phyloP scores from a whole-genome alignment of 2,113 vertebrate species.

The Ammodramus savannarum region DNA sequence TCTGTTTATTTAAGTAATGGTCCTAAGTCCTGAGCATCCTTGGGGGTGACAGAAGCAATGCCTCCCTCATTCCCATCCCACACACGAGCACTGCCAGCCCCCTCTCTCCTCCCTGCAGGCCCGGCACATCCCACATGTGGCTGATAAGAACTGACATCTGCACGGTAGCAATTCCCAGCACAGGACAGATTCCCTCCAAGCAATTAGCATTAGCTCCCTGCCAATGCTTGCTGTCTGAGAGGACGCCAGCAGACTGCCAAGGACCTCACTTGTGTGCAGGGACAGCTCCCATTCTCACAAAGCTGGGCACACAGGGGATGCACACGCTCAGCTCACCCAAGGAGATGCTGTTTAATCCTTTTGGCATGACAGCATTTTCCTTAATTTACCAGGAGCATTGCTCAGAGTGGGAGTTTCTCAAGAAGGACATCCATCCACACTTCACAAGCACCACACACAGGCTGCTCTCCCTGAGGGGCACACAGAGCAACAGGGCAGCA shows the following conservation, averaged over 20 bases:
- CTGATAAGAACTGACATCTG: constrained; percentile 24
- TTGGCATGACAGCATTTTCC: neutral
- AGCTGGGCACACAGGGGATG: neutral
- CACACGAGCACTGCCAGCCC: neutral
- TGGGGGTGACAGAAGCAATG: neutral
- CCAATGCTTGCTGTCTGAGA: neutral
- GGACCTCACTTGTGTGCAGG: neutral
- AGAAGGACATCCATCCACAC: neutral
- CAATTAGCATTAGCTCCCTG: neutral
- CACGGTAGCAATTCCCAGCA: neutral
- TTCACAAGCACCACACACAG: constrained; percentile 29
- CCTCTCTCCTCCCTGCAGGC: neutral
- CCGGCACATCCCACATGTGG: neutral
- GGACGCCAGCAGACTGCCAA: constrained; percentile 14
- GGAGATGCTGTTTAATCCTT: neutral
- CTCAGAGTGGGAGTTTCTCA: neutral
- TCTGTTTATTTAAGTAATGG: neutral
- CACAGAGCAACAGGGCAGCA: neutral
- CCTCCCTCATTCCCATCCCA: neutral
- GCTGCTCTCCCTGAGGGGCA: constrained; percentile 1
- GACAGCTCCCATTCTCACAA: neutral
- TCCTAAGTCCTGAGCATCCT: neutral
- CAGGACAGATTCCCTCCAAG: neutral
- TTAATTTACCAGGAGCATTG: neutral
- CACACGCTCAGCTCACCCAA: neutral